Percentiles rank a stretch among this genome's conserved stretches.
These are phyloP conservation scores for Battus philenor DNA, from an alignment of 1,140 invertebrate genomes.

Conservation along the genomic window DNA sequence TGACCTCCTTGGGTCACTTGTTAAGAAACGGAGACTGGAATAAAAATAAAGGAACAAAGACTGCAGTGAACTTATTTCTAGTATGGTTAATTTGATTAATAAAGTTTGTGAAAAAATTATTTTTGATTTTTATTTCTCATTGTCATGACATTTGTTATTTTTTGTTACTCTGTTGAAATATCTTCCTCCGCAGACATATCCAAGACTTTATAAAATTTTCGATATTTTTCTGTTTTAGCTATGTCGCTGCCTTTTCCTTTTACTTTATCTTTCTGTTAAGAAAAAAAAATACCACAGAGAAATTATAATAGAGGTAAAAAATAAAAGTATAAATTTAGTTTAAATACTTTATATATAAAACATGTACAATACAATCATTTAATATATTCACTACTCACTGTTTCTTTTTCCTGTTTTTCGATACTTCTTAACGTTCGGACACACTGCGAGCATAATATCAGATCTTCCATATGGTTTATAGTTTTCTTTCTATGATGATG, in stretches of 20 bases:
- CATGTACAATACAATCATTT: too few relatives aligned
- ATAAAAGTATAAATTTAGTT: too few relatives aligned
- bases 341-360: too few relatives aligned
- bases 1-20: constrained; percentile 84
- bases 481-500: constrained; percentile 65
- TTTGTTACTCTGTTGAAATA: constrained; percentile 50
- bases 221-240: constrained; percentile 43
- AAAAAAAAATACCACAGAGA: too few relatives aligned
- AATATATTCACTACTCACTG: constrained; percentile 34
- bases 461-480: constrained; percentile 60
- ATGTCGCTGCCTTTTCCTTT: constrained; percentile 46
- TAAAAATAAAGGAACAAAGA: neutral
- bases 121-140: constrained; percentile 13
- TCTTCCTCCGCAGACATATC: constrained; percentile 58
- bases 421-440: constrained; percentile 50
- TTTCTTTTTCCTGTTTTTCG: constrained; percentile 65
- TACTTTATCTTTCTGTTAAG: constrained; percentile 52
- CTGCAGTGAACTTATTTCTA: too few relatives aligned
- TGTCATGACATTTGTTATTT: constrained; percentile 21
- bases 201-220: constrained; percentile 60
- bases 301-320: too few relatives aligned
- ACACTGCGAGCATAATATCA: constrained; percentile 60
- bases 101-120: constrained; percentile 19
- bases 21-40: constrained; percentile 83
- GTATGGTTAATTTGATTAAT: constrained; percentile 19